phyloP scores from a whole-genome alignment of 2,888 invertebrate genomes.

The Camponotus fellah region DNA sequence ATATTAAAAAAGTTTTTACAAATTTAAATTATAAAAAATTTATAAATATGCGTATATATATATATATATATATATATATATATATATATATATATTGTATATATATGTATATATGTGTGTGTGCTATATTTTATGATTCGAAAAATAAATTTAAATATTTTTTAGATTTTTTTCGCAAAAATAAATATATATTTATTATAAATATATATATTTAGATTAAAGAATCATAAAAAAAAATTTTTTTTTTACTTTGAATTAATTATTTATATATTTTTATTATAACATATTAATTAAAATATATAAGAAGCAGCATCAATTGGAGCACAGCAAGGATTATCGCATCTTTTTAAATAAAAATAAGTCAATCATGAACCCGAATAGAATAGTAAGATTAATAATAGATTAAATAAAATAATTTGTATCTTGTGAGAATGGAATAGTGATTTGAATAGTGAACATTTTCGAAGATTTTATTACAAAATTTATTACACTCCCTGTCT shows the following conservation, averaged over 20 bases:
- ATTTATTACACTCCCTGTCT: neutral
- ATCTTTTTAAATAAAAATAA: constrained; percentile 28
- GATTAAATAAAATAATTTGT: no score
- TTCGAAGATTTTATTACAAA: constrained; percentile 23
- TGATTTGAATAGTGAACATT: neutral
- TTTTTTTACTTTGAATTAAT: constrained; percentile 3
- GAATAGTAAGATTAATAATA: neutral
- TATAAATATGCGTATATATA: neutral
- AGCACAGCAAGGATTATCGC: neutral
- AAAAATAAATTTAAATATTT: neutral
- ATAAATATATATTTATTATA: neutral
- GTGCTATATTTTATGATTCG: neutral
- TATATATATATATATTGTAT: neutral
- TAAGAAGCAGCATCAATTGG: neutral
- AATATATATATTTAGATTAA: neutral
- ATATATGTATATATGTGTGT: no score
- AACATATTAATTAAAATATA: constrained; percentile 1
- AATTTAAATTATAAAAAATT: neutral
- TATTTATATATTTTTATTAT: neutral
- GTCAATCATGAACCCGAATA: constrained; percentile 7
- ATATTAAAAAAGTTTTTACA: neutral
- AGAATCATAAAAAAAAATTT: neutral
- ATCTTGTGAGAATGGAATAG: constrained; percentile 1
- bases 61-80: no score
- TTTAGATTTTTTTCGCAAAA: neutral